Evolutionary conservation across 2,888 invertebrate species (phyloP), one percentile per base, ranked within the genome.

Genomic region (Apantesis nais): DNA sequence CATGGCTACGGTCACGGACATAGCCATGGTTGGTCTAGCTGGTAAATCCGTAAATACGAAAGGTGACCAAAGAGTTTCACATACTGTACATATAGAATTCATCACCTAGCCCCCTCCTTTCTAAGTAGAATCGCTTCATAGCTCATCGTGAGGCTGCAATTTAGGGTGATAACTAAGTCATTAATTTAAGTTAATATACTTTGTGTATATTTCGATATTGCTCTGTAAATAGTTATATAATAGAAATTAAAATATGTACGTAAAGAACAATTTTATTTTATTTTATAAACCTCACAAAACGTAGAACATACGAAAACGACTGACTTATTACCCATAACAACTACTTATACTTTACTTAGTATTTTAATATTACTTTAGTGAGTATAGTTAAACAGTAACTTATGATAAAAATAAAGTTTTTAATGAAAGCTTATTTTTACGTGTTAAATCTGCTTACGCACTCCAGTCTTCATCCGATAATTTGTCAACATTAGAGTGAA

Each of bases 151-250:
- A 93, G 94, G 93, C 95, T 94, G 94, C 93, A 88, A 88, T 85
- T 88, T 94, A 93, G 93, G 94, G 93, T 94, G 94, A 89, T 93
- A 93, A 93, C 94, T 95, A 94, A 95, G 95, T 95, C 95, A 94
- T 94, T 94, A 94, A 90, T 90, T 89, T 93, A 93, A 87, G 89
- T 85, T 85, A 88, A 88, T 83, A 84, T 88, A 85, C 84, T 78
- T 83, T 84, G 81, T 83, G 84, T 88, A 80, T 87, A 80, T 88
- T 87, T 83, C 83, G 73, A 83, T 79, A 82, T 86, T 89, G 87
- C 90, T 90, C 87, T 93, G 93, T 94, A 93, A 89, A 93, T 95
- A 94, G 89, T 93, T 90, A 90, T 90, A 83, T 90, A 90, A 88
- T 75, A 89, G 80, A 87, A 83, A 86, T 87, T 88, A 91, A 92